These are phyloP conservation scores for Philereme vetulata DNA, from an alignment of 2,888 invertebrate species.

Conservation along the genomic window DNA sequence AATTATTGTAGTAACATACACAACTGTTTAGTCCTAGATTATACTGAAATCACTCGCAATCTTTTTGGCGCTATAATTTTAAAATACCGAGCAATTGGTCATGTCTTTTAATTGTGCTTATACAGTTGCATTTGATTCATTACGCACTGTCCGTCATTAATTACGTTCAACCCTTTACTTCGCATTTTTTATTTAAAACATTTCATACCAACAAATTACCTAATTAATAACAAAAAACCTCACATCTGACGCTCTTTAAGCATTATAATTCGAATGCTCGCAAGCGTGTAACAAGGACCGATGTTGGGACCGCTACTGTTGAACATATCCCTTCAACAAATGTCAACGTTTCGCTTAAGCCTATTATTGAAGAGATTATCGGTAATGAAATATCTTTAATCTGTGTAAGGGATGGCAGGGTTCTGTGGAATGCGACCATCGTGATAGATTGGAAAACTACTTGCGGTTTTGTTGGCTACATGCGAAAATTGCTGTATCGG, in stretches of 20 bases:
- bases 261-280: conserved; percentile 27
- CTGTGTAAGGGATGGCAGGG: conserved; percentile 62
- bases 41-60: no score
- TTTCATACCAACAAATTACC: background rate
- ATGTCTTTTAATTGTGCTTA: no score
- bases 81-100: no score
- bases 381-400: conserved; percentile 82
- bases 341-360: conserved; percentile 72
- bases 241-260: conserved; percentile 24
- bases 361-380: conserved; percentile 76
- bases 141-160: background rate
- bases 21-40: no score
- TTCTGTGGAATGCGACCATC: conserved; percentile 18
- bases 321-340: conserved; percentile 55
- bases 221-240: conserved; percentile 24
- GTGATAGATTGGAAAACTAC: background rate
- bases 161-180: background rate
- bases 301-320: conserved; percentile 42
- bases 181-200: background rate
- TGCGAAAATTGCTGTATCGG: no score
- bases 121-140: background rate
- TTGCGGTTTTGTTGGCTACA: background rate
- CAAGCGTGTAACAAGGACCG: conserved; percentile 35
- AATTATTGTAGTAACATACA: no score
- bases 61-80: no score